phyloP scores from a whole-genome alignment of 2,888 invertebrate species.

The Taenaris catops region DNA sequence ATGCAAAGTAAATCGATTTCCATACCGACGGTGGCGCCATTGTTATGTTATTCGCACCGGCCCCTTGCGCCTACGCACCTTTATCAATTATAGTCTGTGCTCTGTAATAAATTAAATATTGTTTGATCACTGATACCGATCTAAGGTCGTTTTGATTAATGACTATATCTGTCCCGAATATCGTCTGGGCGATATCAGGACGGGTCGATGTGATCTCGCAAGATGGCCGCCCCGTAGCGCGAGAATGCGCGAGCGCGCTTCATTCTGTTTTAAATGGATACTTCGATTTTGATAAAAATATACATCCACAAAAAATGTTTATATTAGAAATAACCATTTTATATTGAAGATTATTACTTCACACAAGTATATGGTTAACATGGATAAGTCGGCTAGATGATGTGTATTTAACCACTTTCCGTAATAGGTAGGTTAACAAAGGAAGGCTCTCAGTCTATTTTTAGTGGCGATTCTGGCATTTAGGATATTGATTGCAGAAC shows the following conservation, averaged over 20 bases:
- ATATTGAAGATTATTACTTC: no score
- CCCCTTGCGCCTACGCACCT: constrained; percentile 61
- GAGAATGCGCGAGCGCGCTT: constrained; percentile 30
- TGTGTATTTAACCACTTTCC: no score
- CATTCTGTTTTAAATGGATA: no score
- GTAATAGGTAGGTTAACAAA: no score
- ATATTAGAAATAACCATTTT: no score
- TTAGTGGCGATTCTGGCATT: no score
- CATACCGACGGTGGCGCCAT: constrained; percentile 65
- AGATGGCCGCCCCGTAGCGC: constrained; percentile 69
- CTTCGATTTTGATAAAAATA: no score
- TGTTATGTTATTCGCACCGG: constrained; percentile 58
- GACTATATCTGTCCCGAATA: constrained; percentile 59
- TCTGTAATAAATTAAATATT: constrained; percentile 69
- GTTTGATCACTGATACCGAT: constrained; percentile 66
- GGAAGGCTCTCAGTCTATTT: no score
- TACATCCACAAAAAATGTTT: no score
- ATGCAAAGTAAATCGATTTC: constrained; percentile 40
- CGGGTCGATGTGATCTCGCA: constrained; percentile 54
- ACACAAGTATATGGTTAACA: no score
- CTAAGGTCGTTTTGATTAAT: constrained; percentile 69
- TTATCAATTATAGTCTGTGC: constrained; percentile 61
- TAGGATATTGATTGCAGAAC: no score
- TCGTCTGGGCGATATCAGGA: constrained; percentile 42
- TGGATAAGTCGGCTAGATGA: no score